Conservation (phyloP, 2,888 invertebrate genomes). For the Carterocephalus palaemon region DNA sequence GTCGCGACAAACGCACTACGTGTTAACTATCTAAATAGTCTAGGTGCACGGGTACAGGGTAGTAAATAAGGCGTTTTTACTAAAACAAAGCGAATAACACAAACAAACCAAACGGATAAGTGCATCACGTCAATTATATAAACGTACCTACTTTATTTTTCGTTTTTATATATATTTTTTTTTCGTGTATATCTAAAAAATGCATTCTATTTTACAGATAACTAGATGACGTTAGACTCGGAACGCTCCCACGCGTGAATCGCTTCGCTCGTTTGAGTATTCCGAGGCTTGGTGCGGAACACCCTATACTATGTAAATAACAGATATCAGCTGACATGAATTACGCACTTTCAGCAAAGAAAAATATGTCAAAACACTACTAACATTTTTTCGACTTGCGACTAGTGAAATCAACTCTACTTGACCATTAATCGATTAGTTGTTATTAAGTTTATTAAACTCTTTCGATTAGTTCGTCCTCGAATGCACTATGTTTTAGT, state of each 20-base stretch:
- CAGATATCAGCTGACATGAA: slow-evolving; percentile 78
- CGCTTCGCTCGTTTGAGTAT: slow-evolving; percentile 58
- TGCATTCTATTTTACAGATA: slow-evolving; percentile 71
- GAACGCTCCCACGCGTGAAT: slow-evolving; percentile 61
- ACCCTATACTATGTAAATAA: slow-evolving; percentile 54
- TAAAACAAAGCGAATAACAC: slow-evolving; percentile 69
- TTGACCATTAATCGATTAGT: slow-evolving; percentile 75
- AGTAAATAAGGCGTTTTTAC: slow-evolving; percentile 56
- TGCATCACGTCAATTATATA: slow-evolving; percentile 70
- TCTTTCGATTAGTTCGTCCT: slow-evolving; percentile 68
- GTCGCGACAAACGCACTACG: slow-evolving; percentile 33
- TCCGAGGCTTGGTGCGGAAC: slow-evolving; percentile 50
- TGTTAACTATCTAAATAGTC: slow-evolving; percentile 38
- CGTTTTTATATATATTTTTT: slow-evolving; percentile 53
- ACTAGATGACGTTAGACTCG: slow-evolving; percentile 53
- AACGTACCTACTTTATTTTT: slow-evolving; percentile 51
- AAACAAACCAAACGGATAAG: slow-evolving; percentile 68
- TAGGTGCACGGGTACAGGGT: slow-evolving; percentile 61
- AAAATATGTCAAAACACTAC: slow-evolving; percentile 81
- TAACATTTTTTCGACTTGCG: slow-evolving; percentile 77
- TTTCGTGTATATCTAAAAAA: slow-evolving; percentile 58
- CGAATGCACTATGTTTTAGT: slow-evolving; percentile 74
- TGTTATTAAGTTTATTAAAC: slow-evolving; percentile 57
- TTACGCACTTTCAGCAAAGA: slow-evolving; percentile 81
- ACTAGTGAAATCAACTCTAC: slow-evolving; percentile 80